Percentiles rank a stretch among this genome's conserved stretches.
Evolutionary conservation across 2,888 invertebrate species (phyloP).

Genomic region (Drosophila setosimentum): DNA sequence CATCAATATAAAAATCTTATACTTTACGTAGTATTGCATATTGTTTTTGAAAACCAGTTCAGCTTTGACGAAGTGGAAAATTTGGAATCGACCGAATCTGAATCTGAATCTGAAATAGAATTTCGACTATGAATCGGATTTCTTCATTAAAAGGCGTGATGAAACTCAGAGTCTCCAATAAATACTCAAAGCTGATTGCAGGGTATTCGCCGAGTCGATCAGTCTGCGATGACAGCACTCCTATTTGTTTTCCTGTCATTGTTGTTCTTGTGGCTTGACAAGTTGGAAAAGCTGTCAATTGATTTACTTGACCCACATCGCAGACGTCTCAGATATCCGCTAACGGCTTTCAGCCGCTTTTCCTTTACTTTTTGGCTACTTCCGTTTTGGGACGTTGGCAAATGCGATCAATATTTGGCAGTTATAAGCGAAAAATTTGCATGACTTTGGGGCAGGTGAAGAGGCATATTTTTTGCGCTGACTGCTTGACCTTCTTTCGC

Average conservation of each 20-base stretch:
- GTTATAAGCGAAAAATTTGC: constrained; percentile 25
- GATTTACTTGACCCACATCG: constrained; percentile 75
- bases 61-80: neutral
- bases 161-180: neutral
- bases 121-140: neutral
- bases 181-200: neutral
- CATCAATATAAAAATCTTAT: no score
- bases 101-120: neutral
- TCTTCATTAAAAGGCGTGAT: neutral
- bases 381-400: constrained; percentile 17
- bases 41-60: neutral
- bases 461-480: constrained; percentile 18
- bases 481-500: constrained; percentile 20
- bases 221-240: no score
- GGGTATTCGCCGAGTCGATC: neutral
- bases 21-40: no score
- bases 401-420: constrained; percentile 70
- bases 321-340: constrained; percentile 17
- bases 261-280: constrained; percentile 24
- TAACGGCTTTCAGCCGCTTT: constrained; percentile 19
- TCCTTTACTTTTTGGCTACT: constrained; percentile 14
- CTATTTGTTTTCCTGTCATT: constrained; percentile 1
- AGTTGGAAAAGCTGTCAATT: constrained; percentile 68
- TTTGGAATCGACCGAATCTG: rapidly evolving
- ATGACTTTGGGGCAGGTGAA: neutral